Evolutionary conservation across 2,888 invertebrate genomes (phyloP), one percentile per base, ranked within the genome.

Genomic region (Chorisops tibialis): DNA sequence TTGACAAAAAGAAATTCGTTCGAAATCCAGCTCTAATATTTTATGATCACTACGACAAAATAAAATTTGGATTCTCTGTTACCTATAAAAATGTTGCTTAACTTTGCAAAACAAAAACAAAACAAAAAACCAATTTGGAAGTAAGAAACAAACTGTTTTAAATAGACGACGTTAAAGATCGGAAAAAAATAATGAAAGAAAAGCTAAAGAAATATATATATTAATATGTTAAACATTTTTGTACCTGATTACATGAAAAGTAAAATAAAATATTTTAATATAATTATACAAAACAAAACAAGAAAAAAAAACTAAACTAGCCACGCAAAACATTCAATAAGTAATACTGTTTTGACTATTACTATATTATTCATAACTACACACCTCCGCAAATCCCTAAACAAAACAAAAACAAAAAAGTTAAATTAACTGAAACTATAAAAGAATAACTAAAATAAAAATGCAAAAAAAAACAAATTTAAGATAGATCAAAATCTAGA

Each of bases 201-300:
- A 43, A 59, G 47, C 45, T 43, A 48, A 35, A 48, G 21, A 48
- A 50, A 59, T 48, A 59, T 59, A 47, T 50, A 30, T 50, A 52
- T 52, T 38, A 9, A 39, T 21, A 41, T 39, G 37, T 47, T 24
- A 49, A 59, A 41, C 18, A n/a, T 59, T 50, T 49, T 37, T 49
- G 59, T 59, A 59, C 59, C 59, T 59, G 59, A 59, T 59, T 22
- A 41, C 59, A 59, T 59, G 58, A 56, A 14, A 45, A 59, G 30
- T 59, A 58, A 63, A 30, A 30, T 30, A 30, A 49, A 48, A 63
- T 58, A 58, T 58, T 58, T 64, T 58, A 59, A 21, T 59, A 59
- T 59, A 59, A 49, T 47, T 49, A 59, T 50, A 59, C 59, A 59
- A 59, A 59, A n/a, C n/a, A n/a, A n/a, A n/a, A n/a, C n/a, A n/a